Conservation (phyloP, 2,888 invertebrate genomes). For the Aelia acuminata region DNA sequence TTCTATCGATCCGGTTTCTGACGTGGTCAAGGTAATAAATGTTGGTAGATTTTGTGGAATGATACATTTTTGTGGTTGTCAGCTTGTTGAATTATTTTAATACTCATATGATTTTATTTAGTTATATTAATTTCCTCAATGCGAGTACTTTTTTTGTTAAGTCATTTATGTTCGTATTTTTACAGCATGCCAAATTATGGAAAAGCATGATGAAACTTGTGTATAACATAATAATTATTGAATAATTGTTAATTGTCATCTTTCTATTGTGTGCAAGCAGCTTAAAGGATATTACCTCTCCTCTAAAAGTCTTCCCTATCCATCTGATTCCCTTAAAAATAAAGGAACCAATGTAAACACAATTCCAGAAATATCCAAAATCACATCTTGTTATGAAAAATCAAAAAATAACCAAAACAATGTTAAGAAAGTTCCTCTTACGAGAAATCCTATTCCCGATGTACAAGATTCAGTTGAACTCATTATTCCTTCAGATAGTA, state of each 20-base stretch:
- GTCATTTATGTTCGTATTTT: constrained; percentile 17
- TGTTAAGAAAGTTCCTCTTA: neutral
- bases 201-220: neutral
- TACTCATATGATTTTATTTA: neutral
- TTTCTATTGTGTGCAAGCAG: constrained; percentile 62
- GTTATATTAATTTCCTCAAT: neutral
- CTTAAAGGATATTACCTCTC: constrained; percentile 62
- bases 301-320: constrained; percentile 37
- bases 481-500: constrained; percentile 56
- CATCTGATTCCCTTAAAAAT: constrained; percentile 37
- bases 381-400: constrained; percentile 43
- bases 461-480: constrained; percentile 34
- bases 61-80: constrained; percentile 16
- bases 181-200: constrained; percentile 14
- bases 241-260: neutral
- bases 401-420: constrained; percentile 10
- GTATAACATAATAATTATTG: constrained; percentile 3
- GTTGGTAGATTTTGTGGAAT: constrained; percentile 39
- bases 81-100: neutral
- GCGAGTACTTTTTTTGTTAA: neutral
- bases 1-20: constrained; percentile 20
- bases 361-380: constrained; percentile 57
- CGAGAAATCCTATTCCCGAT: constrained; percentile 13
- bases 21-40: constrained; percentile 40
- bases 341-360: constrained; percentile 57